phyloP scores from a whole-genome alignment of 1,140 invertebrate species.

The Phymorhynchus buccinoides region DNA sequence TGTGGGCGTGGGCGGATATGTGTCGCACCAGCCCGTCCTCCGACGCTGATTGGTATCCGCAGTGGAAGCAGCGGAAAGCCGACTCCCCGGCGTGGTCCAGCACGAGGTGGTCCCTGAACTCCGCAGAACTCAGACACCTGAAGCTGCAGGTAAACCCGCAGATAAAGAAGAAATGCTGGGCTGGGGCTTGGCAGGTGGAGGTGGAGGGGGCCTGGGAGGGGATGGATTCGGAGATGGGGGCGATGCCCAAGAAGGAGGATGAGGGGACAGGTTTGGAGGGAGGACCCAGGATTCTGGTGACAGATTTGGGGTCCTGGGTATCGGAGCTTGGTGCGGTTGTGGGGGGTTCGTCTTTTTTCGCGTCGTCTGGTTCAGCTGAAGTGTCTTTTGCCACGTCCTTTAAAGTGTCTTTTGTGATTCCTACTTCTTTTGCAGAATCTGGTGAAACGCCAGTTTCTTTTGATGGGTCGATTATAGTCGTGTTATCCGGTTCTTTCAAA shows the following conservation, averaged over 20 bases:
- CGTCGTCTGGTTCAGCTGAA: not conserved
- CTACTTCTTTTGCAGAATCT: not conserved
- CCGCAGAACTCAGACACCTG: conserved; percentile 48
- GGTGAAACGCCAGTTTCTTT: no score
- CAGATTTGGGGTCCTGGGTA: not conserved
- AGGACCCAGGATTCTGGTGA: not conserved
- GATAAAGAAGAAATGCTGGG: conserved; percentile 59
- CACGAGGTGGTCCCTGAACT: conserved; percentile 56
- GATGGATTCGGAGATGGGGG: not conserved
- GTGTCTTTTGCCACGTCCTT: not conserved
- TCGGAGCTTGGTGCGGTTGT: not conserved
- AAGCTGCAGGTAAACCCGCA: conserved; percentile 63
- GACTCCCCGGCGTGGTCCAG: conserved; percentile 47
- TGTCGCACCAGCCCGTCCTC: conserved; percentile 58
- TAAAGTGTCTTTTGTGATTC: not conserved
- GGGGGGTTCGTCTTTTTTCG: not conserved
- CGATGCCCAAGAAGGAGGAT: conserved; percentile 12
- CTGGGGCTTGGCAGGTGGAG: conserved; percentile 38
- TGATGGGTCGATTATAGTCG: no score
- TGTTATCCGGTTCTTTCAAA: not conserved
- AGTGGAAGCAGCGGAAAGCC: conserved; percentile 59
- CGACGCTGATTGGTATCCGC: conserved; percentile 53
- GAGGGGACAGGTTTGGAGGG: conserved; percentile 30
- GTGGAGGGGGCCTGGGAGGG: not conserved
- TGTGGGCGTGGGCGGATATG: conserved; percentile 53